Percentiles rank a stretch among this genome's conserved stretches.
phyloP scores from a whole-genome alignment of 1,140 invertebrate species.

The Drosophila insularis region DNA sequence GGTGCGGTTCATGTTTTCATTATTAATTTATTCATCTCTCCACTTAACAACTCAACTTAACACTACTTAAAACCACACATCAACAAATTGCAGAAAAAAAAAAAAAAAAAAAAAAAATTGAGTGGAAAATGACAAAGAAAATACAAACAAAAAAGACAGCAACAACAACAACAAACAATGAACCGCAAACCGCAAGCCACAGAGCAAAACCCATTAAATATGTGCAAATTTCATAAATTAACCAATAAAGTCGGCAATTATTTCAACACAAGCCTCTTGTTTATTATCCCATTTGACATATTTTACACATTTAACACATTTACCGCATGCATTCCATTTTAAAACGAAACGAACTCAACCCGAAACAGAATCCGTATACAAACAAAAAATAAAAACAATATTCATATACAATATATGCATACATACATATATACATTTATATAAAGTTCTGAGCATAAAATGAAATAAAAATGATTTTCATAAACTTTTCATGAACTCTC shows the following conservation, averaged over 20 bases:
- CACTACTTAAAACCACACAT: conserved; percentile 32
- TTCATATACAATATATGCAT: neutral
- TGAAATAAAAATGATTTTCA: conserved; percentile 62
- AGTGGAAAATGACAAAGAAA: conserved; percentile 4
- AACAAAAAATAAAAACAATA: conserved; percentile 6
- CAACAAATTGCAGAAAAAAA: conserved; percentile 15
- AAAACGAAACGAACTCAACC: neutral
- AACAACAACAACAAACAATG: conserved; percentile 34
- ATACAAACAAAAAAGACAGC: conserved; percentile 1
- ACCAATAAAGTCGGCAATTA: conserved; percentile 74
- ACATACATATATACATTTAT: neutral
- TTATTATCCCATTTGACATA: conserved; percentile 48
- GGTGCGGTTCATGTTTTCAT: neutral
- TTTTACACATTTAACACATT: conserved; percentile 28
- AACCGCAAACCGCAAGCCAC: conserved; percentile 32
- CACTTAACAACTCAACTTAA: conserved; percentile 20
- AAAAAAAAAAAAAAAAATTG: neutral
- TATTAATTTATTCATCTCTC: conserved; percentile 19
- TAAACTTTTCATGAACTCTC: conserved; percentile 60
- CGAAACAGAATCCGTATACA: too few species aligned
- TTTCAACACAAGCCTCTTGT: conserved; percentile 59
- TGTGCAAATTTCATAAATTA: conserved; percentile 77
- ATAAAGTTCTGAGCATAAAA: conserved; percentile 38
- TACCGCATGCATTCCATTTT: conserved; percentile 8
- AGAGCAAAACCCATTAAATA: conserved; percentile 46